phyloP scores from a whole-genome alignment of 2,113 vertebrate species.

The Trematomus loennbergii region DNA sequence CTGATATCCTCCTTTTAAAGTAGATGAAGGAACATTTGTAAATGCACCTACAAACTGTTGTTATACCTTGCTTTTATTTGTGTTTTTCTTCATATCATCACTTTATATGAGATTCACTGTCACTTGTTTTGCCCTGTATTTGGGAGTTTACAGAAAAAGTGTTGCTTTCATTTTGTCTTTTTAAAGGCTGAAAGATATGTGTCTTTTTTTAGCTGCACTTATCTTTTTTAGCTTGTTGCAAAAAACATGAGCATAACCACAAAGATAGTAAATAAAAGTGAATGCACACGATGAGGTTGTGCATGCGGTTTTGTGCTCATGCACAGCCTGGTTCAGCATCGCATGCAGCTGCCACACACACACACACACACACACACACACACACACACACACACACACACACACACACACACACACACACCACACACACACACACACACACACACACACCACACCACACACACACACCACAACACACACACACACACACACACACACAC shows the following conservation, averaged over 20 bases:
- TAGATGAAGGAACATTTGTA: neutral
- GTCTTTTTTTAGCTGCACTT: neutral
- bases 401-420: neutral
- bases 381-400: neutral
- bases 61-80: neutral
- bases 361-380: slow-evolving; percentile 27
- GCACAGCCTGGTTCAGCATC: neutral
- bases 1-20: no score
- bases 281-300: neutral
- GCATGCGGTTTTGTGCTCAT: slow-evolving; percentile 12
- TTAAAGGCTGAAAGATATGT: no score
- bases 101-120: neutral
- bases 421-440: slow-evolving; percentile 18
- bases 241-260: neutral
- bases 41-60: neutral
- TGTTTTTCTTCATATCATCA: neutral
- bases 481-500: no score
- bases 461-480: no score
- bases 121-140: neutral
- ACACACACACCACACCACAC: neutral
- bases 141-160: no score
- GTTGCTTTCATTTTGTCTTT: neutral
- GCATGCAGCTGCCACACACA: slow-evolving; percentile 20
- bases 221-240: slow-evolving; percentile 1
- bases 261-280: neutral